Evolutionary conservation across 2,113 vertebrate genomes (phyloP).

Genomic region (Colius striatus): DNA sequence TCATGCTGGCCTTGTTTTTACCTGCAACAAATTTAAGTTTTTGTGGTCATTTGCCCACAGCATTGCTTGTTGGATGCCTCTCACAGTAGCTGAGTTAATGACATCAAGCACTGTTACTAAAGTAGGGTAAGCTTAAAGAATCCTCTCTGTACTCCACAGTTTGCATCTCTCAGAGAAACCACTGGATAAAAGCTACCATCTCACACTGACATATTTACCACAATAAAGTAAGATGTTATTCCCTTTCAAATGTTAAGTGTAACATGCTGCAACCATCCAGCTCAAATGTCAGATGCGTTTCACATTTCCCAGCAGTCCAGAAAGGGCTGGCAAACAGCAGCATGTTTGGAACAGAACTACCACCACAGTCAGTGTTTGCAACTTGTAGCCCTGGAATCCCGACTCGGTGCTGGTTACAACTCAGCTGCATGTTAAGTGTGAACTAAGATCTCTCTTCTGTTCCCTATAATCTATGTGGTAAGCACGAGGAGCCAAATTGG

Average conservation of each 20-base stretch:
- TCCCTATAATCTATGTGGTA: not conserved
- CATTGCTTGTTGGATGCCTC: not conserved
- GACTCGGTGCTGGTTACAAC: rapidly evolving
- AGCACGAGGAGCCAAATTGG: not conserved
- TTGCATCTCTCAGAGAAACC: not conserved
- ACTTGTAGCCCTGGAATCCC: not conserved
- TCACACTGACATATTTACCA: rapidly evolving
- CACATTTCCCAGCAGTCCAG: not conserved
- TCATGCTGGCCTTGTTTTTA: not conserved
- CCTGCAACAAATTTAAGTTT: not conserved
- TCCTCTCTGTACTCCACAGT: not conserved
- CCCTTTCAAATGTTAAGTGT: not conserved
- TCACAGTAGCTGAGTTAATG: not conserved
- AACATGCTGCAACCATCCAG: not conserved
- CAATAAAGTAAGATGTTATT: not conserved
- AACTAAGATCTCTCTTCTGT: not conserved
- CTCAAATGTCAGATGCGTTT: not conserved
- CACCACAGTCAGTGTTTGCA: rapidly evolving
- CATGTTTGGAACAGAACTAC: not conserved
- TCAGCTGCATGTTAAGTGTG: not conserved
- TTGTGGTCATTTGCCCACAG: not conserved
- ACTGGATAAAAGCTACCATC: not conserved
- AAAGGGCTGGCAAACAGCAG: not conserved
- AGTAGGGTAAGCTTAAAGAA: not conserved
- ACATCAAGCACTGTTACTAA: not conserved